Evolutionary conservation across 1,140 invertebrate species (phyloP), one percentile per base, ranked within the genome.

Genomic region (Heliconius congener): DNA sequence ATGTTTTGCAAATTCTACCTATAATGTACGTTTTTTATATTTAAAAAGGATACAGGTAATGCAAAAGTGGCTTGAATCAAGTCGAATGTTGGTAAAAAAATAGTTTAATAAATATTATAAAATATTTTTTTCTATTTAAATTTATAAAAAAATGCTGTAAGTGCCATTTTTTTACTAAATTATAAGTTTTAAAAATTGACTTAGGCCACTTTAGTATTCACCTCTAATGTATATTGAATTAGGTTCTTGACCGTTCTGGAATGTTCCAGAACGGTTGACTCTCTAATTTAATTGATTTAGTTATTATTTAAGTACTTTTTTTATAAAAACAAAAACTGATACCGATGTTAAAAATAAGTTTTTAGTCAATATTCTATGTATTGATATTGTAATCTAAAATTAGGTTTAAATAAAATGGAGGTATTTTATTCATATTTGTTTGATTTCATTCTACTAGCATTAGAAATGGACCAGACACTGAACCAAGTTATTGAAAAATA

Each of bases 201-300:
- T 57, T 57, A 57, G 55, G 60, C 27, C 60, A 66, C 60, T 66
- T 66, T 66, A 66, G 23, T 23, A 30, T 66, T 81, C 76, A 71
- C 66, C 73, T 72, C 42, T 70, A 72, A 75, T 80, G 13, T 80
- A 34, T 78, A 76, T 81, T 80, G 13, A 81, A 92, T 92, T 92
- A 91, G 90, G 90, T 78, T 87, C 92, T 93, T 92, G 92, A 89
- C 92, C 90, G 86, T 90, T 82, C 91, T 90, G 90, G 88, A 30
- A 77, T 74, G 60, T 74, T 76, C 78, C 92, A 85, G 89, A 81
- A 83, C 90, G 90, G 92, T 91, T 87, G 91, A 93, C 91, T 89
- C 72, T 92, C 89, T 93, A 92, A 93, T 91, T 57, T 83, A 37
- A 80, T 88, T 23, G 87, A 88, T 81, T 80, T 85, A 86, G 84